A percentile compares a stretch with the other conserved stretches of the same genome.
These are phyloP conservation scores for Caenorhabditis sp. DNA, from an alignment of 2,888 invertebrate genomes.

Conservation along the genomic window DNA sequence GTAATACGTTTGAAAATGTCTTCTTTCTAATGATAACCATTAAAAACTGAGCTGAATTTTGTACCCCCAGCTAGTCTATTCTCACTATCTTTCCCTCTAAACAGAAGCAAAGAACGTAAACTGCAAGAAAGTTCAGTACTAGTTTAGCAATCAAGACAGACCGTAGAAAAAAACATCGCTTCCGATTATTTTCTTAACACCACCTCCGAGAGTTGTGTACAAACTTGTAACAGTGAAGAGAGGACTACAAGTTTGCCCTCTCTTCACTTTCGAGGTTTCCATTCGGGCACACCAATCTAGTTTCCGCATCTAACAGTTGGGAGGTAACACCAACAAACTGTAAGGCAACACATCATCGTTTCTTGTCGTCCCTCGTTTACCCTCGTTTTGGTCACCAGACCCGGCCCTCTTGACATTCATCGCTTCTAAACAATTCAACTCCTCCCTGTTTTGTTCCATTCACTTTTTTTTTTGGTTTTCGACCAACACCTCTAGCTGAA, in stretches of 20 bases:
- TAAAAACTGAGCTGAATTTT: too few species aligned
- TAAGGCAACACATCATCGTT: constrained; percentile 26
- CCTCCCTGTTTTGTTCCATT: background rate
- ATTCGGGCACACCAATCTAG: constrained; percentile 19
- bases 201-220: constrained; percentile 18
- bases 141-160: background rate
- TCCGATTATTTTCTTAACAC: constrained; percentile 23
- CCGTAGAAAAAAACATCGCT: background rate
- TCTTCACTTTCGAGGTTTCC: constrained; percentile 26
- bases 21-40: too few species aligned
- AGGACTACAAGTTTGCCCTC: constrained; percentile 17
- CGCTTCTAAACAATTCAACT: background rate
- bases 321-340: constrained; percentile 24
- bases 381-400: constrained; percentile 31
- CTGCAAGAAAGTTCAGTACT: background rate
- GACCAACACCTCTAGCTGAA: background rate
- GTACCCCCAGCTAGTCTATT: too few species aligned
- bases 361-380: constrained; percentile 10
- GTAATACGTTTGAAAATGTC: too few species aligned
- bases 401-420: constrained; percentile 32
- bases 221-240: constrained; percentile 6
- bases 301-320: constrained; percentile 28
- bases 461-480: background rate
- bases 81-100: too few species aligned
- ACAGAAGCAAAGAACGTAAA: background rate